These are phyloP conservation scores for Channa striata DNA, from an alignment of 2,797 vertebrate species.

Conservation along the genomic window DNA sequence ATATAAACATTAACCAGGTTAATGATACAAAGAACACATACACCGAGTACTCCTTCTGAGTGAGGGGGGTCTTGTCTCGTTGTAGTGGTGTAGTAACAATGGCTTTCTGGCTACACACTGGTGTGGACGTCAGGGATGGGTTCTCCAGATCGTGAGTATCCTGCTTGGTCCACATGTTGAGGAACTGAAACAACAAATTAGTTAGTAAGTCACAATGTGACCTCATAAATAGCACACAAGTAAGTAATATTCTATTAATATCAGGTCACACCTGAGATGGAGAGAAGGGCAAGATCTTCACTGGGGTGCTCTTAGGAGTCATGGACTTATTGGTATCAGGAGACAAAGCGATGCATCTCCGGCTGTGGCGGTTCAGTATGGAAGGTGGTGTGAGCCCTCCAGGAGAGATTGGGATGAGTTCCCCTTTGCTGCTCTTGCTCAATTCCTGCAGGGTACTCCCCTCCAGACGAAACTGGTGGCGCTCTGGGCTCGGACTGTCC, in stretches of 20 bases:
- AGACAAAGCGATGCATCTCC: constrained; percentile 89
- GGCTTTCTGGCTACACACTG: constrained; percentile 97
- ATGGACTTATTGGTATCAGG: constrained; percentile 91
- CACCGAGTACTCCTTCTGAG: constrained; percentile 90
- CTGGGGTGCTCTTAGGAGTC: constrained; percentile 96
- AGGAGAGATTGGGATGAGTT: constrained; percentile 96
- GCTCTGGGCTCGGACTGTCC: constrained; percentile 78
- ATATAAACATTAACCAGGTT: background rate
- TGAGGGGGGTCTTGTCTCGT: constrained; percentile 95
- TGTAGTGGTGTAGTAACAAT: constrained; percentile 95
- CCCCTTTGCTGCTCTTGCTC: constrained; percentile 92
- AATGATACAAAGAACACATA: constrained; percentile 76
- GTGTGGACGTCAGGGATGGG: constrained; percentile 95
- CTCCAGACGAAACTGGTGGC: constrained; percentile 94
- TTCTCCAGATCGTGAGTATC: constrained; percentile 95
- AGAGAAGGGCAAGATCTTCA: constrained; percentile 96
- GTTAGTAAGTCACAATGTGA: background rate
- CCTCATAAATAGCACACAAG: background rate
- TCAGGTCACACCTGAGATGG: constrained; percentile 91
- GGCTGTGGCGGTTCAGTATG: constrained; percentile 87
- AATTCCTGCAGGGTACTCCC: constrained; percentile 94
- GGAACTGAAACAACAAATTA: constrained; percentile 84
- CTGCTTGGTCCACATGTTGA: constrained; percentile 98
- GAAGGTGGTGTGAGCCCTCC: constrained; percentile 89
- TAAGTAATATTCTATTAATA: fast-evolving